Conservation (phyloP, 2,797 vertebrate species). For the Rousettus madagascariensis region DNA sequence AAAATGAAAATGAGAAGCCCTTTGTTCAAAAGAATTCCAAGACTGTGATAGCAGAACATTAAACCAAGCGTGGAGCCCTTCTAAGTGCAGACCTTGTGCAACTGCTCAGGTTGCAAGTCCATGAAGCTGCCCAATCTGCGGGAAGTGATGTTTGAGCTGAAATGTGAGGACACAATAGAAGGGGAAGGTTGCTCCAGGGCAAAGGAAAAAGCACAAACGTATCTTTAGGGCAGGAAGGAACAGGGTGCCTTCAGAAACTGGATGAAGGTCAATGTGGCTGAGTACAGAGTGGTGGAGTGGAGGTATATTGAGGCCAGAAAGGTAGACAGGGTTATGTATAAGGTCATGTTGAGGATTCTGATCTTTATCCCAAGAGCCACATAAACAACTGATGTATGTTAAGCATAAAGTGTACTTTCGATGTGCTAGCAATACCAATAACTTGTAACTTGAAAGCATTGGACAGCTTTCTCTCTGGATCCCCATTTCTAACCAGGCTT, state of each 20-base stretch:
- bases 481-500: not conserved
- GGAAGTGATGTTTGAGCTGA: conserved; percentile 7
- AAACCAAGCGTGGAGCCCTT: not conserved
- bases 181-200: not conserved
- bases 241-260: not conserved
- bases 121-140: not conserved
- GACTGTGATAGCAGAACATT: not conserved
- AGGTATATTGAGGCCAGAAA: not conserved
- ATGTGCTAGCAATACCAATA: not conserved
- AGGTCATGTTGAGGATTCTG: not conserved
- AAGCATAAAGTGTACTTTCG: not conserved
- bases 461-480: not conserved
- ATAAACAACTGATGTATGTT: not conserved
- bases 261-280: not conserved
- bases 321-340: not conserved
- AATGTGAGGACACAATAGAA: not conserved
- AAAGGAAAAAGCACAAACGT: not conserved
- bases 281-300: too few relatives aligned
- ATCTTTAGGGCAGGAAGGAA: not conserved
- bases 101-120: not conserved
- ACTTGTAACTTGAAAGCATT: not conserved
- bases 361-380: conserved; percentile 16
- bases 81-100: not conserved
- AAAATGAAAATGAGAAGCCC: not conserved
- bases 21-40: not conserved